These are phyloP conservation scores for Orchestes rusci DNA, from an alignment of 2,888 invertebrate genomes.

Conservation along the genomic window DNA sequence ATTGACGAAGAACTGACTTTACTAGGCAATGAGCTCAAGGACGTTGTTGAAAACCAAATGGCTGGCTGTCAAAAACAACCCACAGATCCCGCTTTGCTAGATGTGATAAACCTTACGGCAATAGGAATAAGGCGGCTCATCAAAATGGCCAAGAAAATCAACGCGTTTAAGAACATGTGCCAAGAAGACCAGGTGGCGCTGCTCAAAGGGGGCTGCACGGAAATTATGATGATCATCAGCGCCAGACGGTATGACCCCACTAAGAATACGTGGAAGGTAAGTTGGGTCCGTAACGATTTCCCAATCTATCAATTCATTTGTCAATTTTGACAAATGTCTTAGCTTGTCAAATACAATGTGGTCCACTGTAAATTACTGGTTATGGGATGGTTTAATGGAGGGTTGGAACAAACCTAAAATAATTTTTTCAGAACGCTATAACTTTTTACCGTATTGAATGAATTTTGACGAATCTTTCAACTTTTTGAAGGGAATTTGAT, in stretches of 20 bases:
- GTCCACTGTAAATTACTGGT: too few relatives aligned
- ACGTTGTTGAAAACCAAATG: slow-evolving; percentile 20
- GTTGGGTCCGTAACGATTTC: too few relatives aligned
- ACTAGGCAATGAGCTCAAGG: slow-evolving; percentile 51
- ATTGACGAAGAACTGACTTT: slow-evolving; percentile 74
- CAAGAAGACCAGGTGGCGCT: slow-evolving; percentile 87
- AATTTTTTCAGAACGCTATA: too few relatives aligned
- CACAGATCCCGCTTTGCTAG: slow-evolving; percentile 64
- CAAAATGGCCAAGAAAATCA: slow-evolving; percentile 78
- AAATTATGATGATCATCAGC: slow-evolving; percentile 91
- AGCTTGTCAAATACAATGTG: too few relatives aligned
- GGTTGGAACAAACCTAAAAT: too few relatives aligned
- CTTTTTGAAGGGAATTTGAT: neutral
- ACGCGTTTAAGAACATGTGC: slow-evolving; percentile 87
- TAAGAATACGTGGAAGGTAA: slow-evolving; percentile 83
- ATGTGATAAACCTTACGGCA: slow-evolving; percentile 85
- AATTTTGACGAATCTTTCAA: neutral
- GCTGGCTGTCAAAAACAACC: slow-evolving; percentile 32
- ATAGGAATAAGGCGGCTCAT: slow-evolving; percentile 82
- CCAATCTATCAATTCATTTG: too few relatives aligned
- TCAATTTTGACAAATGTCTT: too few relatives aligned
- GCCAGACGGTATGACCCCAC: slow-evolving; percentile 87
- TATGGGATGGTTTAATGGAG: too few relatives aligned
- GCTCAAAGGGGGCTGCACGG: slow-evolving; percentile 89
- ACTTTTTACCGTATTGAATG: neutral